Evolutionary conservation across 1,140 invertebrate genomes (phyloP), one percentile per base, ranked within the genome.

Genomic region (Drosophila teissieri): DNA sequence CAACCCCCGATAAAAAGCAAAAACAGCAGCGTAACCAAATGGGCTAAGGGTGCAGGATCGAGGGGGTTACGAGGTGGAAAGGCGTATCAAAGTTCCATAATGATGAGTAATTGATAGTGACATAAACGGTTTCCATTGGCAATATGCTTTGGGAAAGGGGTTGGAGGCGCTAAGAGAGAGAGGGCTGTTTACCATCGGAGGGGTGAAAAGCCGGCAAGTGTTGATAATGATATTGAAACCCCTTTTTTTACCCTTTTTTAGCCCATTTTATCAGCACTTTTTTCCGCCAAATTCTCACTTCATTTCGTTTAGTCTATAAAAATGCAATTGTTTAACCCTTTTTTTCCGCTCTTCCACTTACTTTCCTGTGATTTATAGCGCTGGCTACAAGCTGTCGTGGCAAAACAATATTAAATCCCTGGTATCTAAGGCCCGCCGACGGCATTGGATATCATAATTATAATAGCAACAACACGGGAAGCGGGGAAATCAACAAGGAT

Each of bases 81-180:
- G 61, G 84, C 80, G 76, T 80, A 69, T 49, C 73, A 64, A 46
- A 36, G 53, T 69, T 31, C 62, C 78, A 89, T 84, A 90, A 89
- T 84, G 84, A 88, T 88, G 84, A 88, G 85, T 89, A 89, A 89
- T 89, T 89, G 84, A 90, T 89, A 89, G 85, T 90, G 84, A 89
- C 84, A 89, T 80, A 80, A 83, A 64, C 76, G 68, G 73, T 63
- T 67, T 56, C 58, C 51, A 62, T 45, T 45, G 60, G 64, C 57
- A 82, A 82, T 73, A 82, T 74, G 68, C 48, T 61, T 61, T 14
- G 14, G 52, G 22, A 37, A 40, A 58, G 49, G 46, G 62, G 61
- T 68, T 51, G 65, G 65, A 39, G 56, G 37, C 1, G 12, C 12
- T 15, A 24, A 37, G 42, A n/a, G 34, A 37, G 42, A n/a, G 56